phyloP scores from a whole-genome alignment of 64 coral and sea anemone species.

The Montipora capricornis region DNA sequence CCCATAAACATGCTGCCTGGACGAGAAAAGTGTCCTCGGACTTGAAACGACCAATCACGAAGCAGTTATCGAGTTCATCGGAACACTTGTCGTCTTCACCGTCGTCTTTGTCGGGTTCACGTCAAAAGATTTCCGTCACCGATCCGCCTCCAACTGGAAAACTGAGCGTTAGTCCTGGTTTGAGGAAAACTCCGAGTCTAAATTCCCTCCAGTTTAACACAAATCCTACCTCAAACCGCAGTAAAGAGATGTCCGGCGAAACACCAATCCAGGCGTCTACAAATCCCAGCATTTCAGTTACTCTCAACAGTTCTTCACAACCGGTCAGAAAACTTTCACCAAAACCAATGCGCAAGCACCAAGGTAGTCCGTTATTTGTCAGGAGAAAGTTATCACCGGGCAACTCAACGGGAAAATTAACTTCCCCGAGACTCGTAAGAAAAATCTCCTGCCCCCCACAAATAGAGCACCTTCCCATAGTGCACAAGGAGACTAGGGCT shows the following conservation, averaged over 20 bases:
- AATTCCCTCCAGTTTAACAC: neutral
- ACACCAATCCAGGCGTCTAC: neutral
- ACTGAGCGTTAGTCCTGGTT: neutral
- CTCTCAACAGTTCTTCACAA: neutral
- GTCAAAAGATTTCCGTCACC: conserved; percentile 48
- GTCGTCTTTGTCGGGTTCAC: neutral
- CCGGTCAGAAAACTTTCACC: neutral
- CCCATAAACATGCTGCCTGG: neutral
- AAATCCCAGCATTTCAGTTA: neutral
- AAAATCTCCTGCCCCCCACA: conserved; percentile 17
- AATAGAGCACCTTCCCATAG: neutral
- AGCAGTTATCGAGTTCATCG: conserved; percentile 23
- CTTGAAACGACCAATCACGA: conserved; percentile 23
- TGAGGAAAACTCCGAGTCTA: neutral
- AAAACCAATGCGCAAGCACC: neutral
- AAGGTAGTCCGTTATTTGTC: conserved; percentile 11
- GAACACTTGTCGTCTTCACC: conserved; percentile 26
- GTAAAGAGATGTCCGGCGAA: neutral
- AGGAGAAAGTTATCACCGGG: neutral
- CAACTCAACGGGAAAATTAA: neutral
- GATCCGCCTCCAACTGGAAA: conserved; percentile 18
- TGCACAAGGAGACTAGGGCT: neutral
- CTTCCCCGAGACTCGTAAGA: neutral
- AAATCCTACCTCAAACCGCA: neutral
- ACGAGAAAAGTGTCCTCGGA: neutral